Evolutionary conservation across 1,140 invertebrate genomes (phyloP), one percentile per base, ranked within the genome.

Genomic region (Asbolus verrucosus): DNA sequence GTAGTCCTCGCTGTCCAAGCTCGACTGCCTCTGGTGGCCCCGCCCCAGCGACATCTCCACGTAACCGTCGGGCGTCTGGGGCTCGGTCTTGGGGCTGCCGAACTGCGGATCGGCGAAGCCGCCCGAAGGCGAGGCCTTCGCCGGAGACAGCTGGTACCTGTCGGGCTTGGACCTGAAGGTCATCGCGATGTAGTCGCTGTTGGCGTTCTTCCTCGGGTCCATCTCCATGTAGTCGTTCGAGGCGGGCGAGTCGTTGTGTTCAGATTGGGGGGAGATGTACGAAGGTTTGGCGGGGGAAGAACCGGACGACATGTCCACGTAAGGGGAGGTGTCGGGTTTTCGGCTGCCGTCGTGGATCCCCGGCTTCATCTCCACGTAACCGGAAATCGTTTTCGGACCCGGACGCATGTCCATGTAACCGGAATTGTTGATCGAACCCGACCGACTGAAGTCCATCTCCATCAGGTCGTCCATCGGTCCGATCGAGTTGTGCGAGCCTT

Each of bases 381-480:
- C 85, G 24, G 79, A 36, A 21, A 43, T 68, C 9, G 65, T 69
- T 30, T 75, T 73, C 77, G 60, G 31, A 16, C 78, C 80, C 41
- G 82, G 82, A 41, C 83, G 84, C 84, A 86, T 85, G 60, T 86
- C 85, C 69, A 85, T 81, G 71, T 86, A 86, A 69, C 82, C 83
- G 27, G 79, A 80, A 69, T 83, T 81, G 84, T 84, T 36, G 2
- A 36, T 46, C 24, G 24, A 6, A 43, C 59, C 50, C 27, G 18
- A 65, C 38, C 36, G 84, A 0, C 87, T 88, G 76, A 93, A 93
- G 80, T 93, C 92, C 62, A 94, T 85, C 81, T 92, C 91, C 90
- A 94, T 92, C 38, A 92, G 84, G 81, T 94, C 90, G 61, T 90
- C 90, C 82, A 90, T 89, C 0, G 87, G 85, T 65, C 89, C 88